These are phyloP conservation scores for Crotophaga sulcirostris DNA, from an alignment of 2,113 vertebrate genomes.

Conservation along the genomic window DNA sequence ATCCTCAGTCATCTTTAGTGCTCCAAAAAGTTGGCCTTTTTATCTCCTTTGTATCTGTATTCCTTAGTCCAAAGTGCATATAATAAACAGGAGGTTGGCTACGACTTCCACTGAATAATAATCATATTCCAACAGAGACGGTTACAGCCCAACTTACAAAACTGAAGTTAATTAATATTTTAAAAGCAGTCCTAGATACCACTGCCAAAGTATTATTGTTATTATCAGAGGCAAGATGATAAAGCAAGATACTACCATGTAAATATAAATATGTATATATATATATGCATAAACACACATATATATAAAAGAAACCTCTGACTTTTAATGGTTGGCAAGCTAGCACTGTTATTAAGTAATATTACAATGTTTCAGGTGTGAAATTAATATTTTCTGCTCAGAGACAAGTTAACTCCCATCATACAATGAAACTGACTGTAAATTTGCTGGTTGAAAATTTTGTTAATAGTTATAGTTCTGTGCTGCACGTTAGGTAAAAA, in stretches of 20 bases:
- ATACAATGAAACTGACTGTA: slow-evolving; percentile 53
- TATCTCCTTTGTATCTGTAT: not conserved
- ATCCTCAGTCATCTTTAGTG: not conserved
- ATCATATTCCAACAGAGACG: slow-evolving; percentile 12
- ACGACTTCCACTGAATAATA: not conserved
- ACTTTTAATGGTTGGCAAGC: slow-evolving; percentile 49
- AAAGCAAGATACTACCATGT: slow-evolving; percentile 17
- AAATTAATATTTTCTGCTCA: slow-evolving; percentile 65
- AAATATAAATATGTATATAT: not conserved
- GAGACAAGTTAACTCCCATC: slow-evolving; percentile 33
- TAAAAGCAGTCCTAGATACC: slow-evolving; percentile 30
- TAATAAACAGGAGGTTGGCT: not conserved
- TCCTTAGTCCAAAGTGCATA: not conserved
- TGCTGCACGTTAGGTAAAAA: slow-evolving; percentile 33
- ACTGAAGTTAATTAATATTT: slow-evolving; percentile 53
- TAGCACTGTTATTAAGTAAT: slow-evolving; percentile 43
- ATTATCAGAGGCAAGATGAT: slow-evolving; percentile 58
- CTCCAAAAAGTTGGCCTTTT: not conserved
- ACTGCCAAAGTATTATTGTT: slow-evolving; percentile 45
- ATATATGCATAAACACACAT: not conserved
- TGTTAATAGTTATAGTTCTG: slow-evolving; percentile 26
- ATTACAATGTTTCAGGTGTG: slow-evolving; percentile 59
- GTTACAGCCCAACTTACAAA: slow-evolving; percentile 40
- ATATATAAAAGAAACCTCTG: not conserved
- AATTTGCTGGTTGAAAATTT: slow-evolving; percentile 53